A percentile compares a stretch with the other conserved stretches of the same genome.
Evolutionary conservation across 2,797 vertebrate genomes (phyloP).

Genomic region (Allochrocebus solatus): DNA sequence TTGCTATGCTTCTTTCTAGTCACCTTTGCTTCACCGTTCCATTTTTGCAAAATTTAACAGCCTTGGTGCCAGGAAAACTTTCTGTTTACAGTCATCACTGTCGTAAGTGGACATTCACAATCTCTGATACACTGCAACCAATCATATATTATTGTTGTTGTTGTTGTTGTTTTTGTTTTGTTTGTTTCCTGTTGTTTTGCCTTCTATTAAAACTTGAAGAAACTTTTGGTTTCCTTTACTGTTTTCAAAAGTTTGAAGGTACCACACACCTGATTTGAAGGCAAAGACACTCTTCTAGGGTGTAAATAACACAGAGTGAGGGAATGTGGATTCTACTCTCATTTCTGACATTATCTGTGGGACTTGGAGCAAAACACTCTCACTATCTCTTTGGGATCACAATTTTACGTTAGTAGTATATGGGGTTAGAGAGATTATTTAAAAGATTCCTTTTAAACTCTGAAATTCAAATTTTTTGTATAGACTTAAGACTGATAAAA

Average conservation of each 20-base stretch:
- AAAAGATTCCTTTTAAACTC: not conserved
- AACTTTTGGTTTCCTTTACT: conserved; percentile 28
- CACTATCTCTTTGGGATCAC: not conserved
- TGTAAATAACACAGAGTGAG: not conserved
- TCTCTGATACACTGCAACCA: not conserved
- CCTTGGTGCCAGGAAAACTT: not conserved
- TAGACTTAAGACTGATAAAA: not conserved
- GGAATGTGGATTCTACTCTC: not conserved
- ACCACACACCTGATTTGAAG: not conserved
- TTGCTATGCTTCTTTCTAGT: not conserved
- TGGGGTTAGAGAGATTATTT: not conserved
- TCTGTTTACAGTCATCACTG: not conserved
- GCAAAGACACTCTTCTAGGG: not conserved
- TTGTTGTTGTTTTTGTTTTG: not conserved
- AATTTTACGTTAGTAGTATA: not conserved
- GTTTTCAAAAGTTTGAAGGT: conserved; percentile 25
- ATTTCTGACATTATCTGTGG: not conserved
- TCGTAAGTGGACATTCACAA: not conserved
- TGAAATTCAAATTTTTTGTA: conserved; percentile 1
- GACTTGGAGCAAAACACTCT: not conserved
- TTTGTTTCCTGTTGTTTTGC: not conserved
- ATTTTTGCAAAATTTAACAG: conserved; percentile 28
- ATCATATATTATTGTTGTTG: not conserved
- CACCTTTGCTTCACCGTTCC: not conserved
- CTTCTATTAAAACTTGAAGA: not conserved